Evolutionary conservation across 1,140 invertebrate genomes (phyloP).

Genomic region (Lordiphosa stackelbergi): DNA sequence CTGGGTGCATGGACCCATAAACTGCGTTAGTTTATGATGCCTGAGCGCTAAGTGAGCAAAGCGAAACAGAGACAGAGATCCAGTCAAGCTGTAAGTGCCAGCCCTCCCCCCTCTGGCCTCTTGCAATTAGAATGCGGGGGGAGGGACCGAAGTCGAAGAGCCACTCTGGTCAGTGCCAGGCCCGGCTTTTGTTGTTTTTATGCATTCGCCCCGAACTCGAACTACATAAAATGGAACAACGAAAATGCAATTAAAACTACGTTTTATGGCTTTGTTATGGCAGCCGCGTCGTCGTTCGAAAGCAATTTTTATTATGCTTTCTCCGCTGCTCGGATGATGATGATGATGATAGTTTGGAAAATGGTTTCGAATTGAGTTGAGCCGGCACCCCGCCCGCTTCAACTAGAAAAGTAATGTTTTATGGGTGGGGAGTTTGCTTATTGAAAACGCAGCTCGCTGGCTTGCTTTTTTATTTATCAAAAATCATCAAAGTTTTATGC

Average conservation of each 20-base stretch:
- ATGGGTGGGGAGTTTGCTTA: conserved; percentile 51
- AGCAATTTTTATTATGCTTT: conserved; percentile 71
- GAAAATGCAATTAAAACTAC: conserved; percentile 77
- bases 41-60: conserved; percentile 53
- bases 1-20: conserved; percentile 69
- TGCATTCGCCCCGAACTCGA: conserved; percentile 53
- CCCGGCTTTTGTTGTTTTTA: conserved; percentile 57
- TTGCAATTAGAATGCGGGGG: conserved; percentile 70
- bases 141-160: conserved; percentile 1
- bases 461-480: conserved; percentile 52
- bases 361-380: conserved; percentile 60
- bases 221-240: conserved; percentile 76
- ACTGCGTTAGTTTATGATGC: conserved; percentile 71
- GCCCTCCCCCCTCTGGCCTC: conserved; percentile 10
- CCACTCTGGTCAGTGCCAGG: conserved; percentile 46
- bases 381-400: conserved; percentile 12
- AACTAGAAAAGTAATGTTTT: conserved; percentile 69
- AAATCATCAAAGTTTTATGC: conserved; percentile 66
- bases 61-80: conserved; percentile 44
- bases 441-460: conserved; percentile 47
- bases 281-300: conserved; percentile 36
- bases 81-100: conserved; percentile 66
- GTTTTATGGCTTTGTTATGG: conserved; percentile 77
- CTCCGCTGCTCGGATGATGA: conserved; percentile 27
- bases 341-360: conserved; percentile 56